Conservation (phyloP, 2,888 invertebrate species). For the Frankliniella intonsa region DNA sequence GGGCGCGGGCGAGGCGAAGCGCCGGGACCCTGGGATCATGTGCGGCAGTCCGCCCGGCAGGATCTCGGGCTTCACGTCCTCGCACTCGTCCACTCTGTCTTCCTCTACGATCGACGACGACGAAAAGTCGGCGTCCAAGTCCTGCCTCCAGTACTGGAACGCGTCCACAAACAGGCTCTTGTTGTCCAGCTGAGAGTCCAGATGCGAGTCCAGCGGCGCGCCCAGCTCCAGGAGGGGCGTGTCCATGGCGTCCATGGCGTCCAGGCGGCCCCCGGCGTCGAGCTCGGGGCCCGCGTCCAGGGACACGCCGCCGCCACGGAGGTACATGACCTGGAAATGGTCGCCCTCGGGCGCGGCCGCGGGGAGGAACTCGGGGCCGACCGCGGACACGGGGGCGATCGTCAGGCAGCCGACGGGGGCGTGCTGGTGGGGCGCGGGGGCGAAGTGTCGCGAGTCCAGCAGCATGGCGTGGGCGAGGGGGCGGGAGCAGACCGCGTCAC, state of each 20-base stretch:
- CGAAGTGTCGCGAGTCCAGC: constrained; percentile 2
- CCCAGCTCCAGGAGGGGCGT: constrained; percentile 1
- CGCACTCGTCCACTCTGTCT: neutral
- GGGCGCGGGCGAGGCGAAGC: neutral
- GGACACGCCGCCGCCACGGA: neutral
- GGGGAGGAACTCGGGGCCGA: neutral
- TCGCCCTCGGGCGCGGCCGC: neutral
- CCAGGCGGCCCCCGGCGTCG: neutral
- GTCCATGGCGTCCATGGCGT: constrained; percentile 16
- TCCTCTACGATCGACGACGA: neutral
- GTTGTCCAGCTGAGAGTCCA: neutral
- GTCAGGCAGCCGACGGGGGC: neutral
- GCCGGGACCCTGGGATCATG: neutral
- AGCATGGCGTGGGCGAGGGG: neutral
- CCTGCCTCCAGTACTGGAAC: constrained; percentile 16
- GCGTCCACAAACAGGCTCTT: constrained; percentile 16
- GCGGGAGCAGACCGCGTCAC: neutral
- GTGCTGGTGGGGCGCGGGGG: neutral
- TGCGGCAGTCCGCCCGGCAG: constrained; percentile 12
- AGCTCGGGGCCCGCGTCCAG: neutral
- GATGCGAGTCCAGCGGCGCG: neutral
- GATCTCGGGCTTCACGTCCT: neutral
- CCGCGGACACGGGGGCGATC: neutral
- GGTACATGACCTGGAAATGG: neutral
- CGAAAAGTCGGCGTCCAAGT: neutral